A percentile compares a stretch with the other conserved stretches of the same genome.
These are phyloP conservation scores for Ctenodactylus gundi DNA, from an alignment of 2,113 vertebrate genomes.

Conservation along the genomic window DNA sequence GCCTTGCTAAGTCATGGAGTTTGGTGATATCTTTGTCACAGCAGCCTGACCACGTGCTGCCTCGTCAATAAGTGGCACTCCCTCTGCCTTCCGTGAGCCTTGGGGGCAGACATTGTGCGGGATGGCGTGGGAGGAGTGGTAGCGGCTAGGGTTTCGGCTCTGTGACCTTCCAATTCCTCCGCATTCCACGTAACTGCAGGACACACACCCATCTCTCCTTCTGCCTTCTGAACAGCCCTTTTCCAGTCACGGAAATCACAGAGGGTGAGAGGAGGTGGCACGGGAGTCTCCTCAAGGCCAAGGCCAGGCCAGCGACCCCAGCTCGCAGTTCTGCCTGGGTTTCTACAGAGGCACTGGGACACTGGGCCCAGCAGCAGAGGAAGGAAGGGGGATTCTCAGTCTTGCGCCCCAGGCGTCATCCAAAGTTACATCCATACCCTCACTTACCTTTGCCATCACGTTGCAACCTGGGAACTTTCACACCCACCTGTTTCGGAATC, in stretches of 20 bases:
- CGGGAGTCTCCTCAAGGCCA: background rate
- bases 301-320: background rate
- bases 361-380: background rate
- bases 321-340: too few relatives aligned
- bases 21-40: background rate
- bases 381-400: background rate
- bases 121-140: rapidly evolving
- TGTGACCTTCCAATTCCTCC: background rate
- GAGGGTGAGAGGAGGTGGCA: background rate
- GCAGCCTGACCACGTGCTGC: background rate
- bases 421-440: background rate
- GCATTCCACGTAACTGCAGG: background rate
- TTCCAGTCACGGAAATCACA: background rate
- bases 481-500: background rate
- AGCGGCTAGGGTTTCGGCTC: background rate
- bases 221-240: background rate
- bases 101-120: background rate
- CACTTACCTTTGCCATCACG: background rate
- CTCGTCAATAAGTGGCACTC: background rate
- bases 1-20: background rate
- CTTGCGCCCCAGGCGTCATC: background rate
- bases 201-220: background rate
- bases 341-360: background rate
- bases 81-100: background rate
- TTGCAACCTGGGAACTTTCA: background rate